phyloP scores from a whole-genome alignment of 2,113 vertebrate genomes.

The Syngnathoides biaculeatus region DNA sequence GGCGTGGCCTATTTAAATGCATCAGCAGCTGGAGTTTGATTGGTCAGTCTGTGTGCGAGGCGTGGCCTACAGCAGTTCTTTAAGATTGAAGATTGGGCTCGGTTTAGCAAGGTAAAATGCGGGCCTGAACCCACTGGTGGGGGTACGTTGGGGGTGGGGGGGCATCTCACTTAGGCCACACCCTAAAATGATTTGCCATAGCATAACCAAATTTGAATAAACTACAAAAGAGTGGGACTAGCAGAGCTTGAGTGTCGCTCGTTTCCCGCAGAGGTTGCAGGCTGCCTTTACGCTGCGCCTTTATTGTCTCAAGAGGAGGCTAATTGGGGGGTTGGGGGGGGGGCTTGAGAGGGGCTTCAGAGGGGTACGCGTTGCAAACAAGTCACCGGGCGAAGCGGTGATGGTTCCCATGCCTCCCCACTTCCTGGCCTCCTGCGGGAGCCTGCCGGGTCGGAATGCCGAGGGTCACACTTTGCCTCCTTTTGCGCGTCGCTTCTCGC shows the following conservation, averaged over 20 bases:
- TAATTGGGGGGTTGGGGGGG: slow-evolving; percentile 13
- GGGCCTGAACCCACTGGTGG: too few relatives aligned
- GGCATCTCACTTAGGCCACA: too few relatives aligned
- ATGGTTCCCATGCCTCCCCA: slow-evolving; percentile 44
- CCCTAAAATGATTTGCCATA: neutral
- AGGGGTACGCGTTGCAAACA: neutral
- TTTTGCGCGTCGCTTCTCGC: neutral
- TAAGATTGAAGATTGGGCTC: too few relatives aligned
- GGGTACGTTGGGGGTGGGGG: too few relatives aligned
- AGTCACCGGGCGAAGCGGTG: neutral
- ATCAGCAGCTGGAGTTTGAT: too few relatives aligned
- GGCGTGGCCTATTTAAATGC: too few relatives aligned
- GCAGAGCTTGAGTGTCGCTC: neutral
- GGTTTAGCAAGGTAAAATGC: too few relatives aligned
- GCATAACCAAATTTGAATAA: neutral
- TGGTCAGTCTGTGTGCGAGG: too few relatives aligned
- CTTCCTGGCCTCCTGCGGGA: slow-evolving; percentile 54
- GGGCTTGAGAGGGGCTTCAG: slow-evolving; percentile 18
- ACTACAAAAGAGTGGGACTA: neutral
- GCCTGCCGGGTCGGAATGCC: slow-evolving; percentile 53
- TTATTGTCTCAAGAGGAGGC: slow-evolving; percentile 44
- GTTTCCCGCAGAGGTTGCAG: slow-evolving; percentile 43
- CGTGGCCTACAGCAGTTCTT: too few relatives aligned
- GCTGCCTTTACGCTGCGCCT: slow-evolving; percentile 28
- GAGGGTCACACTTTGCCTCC: slow-evolving; percentile 33